Evolutionary conservation across 2,113 vertebrate species (phyloP).

Genomic region (Fregata magnificens): DNA sequence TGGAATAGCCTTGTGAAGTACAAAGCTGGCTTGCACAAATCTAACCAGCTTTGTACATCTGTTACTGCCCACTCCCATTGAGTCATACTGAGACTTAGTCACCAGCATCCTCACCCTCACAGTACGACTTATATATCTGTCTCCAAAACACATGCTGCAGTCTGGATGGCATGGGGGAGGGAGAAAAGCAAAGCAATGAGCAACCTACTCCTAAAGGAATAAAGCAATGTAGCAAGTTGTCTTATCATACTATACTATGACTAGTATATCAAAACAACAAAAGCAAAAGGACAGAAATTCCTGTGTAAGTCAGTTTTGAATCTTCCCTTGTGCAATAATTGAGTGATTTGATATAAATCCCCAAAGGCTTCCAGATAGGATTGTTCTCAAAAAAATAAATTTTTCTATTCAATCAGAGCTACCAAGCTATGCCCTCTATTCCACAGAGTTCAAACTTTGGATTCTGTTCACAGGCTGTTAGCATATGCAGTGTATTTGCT

Average conservation of each 20-base stretch:
- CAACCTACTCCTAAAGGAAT: constrained; percentile 2
- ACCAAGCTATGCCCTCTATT: background rate
- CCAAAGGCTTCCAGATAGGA: background rate
- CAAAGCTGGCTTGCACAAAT: constrained; percentile 10
- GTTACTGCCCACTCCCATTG: constrained; percentile 71
- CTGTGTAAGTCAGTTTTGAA: background rate
- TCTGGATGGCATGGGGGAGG: constrained; percentile 13
- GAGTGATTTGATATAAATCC: background rate
- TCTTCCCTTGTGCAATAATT: background rate
- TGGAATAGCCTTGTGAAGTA: background rate
- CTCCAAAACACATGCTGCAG: constrained; percentile 35
- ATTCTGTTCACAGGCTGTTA: background rate
- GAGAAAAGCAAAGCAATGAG: background rate
- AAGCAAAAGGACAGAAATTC: background rate
- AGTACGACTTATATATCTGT: background rate
- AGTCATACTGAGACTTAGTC: constrained; percentile 58
- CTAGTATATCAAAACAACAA: background rate
- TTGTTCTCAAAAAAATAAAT: background rate
- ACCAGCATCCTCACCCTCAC: constrained; percentile 49
- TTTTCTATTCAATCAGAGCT: background rate
- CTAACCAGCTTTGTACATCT: constrained; percentile 60
- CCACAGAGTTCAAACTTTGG: background rate
- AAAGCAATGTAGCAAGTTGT: background rate
- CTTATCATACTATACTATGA: background rate
- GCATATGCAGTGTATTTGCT: background rate